Evolutionary conservation across 2,113 vertebrate genomes (phyloP).

Genomic region (Sialia sialis): DNA sequence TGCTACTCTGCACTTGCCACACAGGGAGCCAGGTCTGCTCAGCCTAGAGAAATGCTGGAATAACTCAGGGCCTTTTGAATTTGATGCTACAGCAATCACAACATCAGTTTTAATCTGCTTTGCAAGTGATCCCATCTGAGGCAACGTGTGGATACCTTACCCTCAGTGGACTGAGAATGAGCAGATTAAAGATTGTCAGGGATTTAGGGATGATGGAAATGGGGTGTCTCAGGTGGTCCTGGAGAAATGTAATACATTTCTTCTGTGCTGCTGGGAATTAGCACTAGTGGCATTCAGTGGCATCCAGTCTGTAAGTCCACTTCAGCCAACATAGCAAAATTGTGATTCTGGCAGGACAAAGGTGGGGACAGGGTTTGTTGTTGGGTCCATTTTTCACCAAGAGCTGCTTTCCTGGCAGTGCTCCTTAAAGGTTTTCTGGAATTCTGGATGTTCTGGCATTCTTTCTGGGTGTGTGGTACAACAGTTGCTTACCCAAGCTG

Average conservation of each 20-base stretch:
- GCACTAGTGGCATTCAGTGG: not conserved
- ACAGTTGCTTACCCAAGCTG: not conserved
- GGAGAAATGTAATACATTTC: not conserved
- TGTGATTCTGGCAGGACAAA: not conserved
- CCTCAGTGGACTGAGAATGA: not conserved
- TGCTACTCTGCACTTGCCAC: not conserved
- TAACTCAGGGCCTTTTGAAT: not conserved
- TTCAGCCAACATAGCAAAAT: not conserved
- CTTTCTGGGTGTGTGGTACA: not conserved
- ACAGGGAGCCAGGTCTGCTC: not conserved
- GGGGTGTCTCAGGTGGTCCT: not conserved
- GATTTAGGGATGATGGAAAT: not conserved
- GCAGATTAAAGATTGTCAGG: not conserved
- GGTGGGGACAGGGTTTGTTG: not conserved
- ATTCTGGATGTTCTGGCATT: not conserved
- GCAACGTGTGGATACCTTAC: not conserved
- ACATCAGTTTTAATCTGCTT: not conserved
- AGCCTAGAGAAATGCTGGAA: not conserved
- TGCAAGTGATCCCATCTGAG: not conserved
- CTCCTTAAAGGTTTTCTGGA: not conserved
- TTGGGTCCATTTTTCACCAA: not conserved
- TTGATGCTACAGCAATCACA: not conserved
- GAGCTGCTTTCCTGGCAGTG: not conserved
- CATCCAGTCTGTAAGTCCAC: not conserved
- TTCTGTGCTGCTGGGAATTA: not conserved